phyloP scores from a whole-genome alignment of 53 echinoderm and acorn worm species.

The Pentamera pediparva region DNA sequence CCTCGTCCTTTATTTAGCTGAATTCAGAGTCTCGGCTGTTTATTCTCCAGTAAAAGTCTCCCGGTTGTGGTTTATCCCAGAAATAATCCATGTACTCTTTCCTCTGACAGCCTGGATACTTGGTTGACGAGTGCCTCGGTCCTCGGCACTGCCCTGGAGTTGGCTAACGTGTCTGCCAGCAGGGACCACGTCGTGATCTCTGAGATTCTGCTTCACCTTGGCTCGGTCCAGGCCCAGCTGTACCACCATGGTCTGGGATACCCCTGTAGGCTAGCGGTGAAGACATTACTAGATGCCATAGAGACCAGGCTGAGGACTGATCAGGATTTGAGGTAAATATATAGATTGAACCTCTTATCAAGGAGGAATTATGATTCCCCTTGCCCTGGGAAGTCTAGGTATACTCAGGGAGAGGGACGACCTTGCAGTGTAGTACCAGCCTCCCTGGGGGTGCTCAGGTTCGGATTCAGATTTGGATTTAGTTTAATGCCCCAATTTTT shows the following conservation, averaged over 20 bases:
- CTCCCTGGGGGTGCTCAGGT: too few species aligned
- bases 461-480: too few species aligned
- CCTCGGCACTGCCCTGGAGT: conserved; percentile 70
- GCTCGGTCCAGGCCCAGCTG: conserved; percentile 83
- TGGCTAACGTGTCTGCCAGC: conserved; percentile 63
- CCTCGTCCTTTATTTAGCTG: too few species aligned
- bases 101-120: too few species aligned
- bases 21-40: too few species aligned
- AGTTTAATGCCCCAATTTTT: too few species aligned
- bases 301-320: conserved; percentile 57
- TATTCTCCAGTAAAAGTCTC: too few species aligned
- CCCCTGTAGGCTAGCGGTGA: conserved; percentile 50
- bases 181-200: conserved; percentile 57
- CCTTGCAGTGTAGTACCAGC: too few species aligned
- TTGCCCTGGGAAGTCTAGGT: too few species aligned
- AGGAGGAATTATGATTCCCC: background rate
- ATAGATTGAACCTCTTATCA: background rate
- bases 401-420: background rate
- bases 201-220: conserved; percentile 74
- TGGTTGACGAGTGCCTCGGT: conserved; percentile 78
- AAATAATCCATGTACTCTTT: too few species aligned
- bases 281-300: conserved; percentile 72
- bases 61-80: too few species aligned
- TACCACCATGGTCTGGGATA: conserved; percentile 30
- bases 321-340: conserved; percentile 84